Evolutionary conservation across 2,113 vertebrate genomes (phyloP), one percentile per base, ranked within the genome.

Genomic region (Pungitius pungitius): DNA sequence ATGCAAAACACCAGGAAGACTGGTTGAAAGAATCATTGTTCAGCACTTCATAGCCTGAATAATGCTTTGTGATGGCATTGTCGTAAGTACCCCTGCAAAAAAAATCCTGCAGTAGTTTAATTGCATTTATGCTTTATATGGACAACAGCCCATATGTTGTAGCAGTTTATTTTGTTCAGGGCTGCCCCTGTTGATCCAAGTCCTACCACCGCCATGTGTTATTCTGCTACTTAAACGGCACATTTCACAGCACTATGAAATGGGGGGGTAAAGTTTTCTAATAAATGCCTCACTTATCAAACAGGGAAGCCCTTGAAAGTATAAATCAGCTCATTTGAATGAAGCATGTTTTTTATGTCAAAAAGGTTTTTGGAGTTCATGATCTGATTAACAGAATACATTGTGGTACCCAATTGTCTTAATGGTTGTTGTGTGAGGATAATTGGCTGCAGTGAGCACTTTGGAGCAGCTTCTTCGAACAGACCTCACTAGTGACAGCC

Each of bases 1-100:
- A 89, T 87, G 84, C 71, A 89, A 92, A 93, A 77, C 17, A 78
- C 27, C 30, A 84, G 84, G 82, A 81, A 86, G 81, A 69, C 63
- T 4, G 30, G 11, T 12, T 81, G 58, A 83, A 87, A 81, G 84
- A 80, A 69, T 80, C 83, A 90, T 87, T 90, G 85, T 88, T 52
- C 59, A 1, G 67, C 39, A 22, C 58, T 69, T 73, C 62, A 61
- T 14, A 56, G 76, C 67, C 63, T 70, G 75, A 80, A 84, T 81
- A 78, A 71, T 68, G 54, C 78, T 83, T 89, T 90, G 81, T 87
- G 76, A 72, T 17, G 72, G 37, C 39, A 61, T 56, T 60, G 67
- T 72, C 82, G 61, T 35, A 35, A 79, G 33, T 30, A 75, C 37
- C 33, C 8, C 73, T 56, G 55, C 68, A 60, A 56, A 70, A 56